These are phyloP conservation scores for Pomatorhinus ruficollis DNA, from an alignment of 2,113 vertebrate genomes.

Conservation along the genomic window DNA sequence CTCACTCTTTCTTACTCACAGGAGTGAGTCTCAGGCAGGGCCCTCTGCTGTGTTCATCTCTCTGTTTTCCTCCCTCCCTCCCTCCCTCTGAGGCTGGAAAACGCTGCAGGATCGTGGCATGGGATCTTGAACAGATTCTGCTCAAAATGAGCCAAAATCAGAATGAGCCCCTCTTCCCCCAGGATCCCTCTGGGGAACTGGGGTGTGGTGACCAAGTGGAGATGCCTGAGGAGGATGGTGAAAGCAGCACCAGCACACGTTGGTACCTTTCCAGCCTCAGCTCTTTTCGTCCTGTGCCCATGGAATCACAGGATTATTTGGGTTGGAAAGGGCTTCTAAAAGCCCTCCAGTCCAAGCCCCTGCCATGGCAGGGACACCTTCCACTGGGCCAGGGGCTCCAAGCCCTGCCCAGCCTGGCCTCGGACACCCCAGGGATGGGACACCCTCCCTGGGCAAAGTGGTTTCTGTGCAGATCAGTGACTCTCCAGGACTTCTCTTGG, in stretches of 20 bases:
- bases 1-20: neutral
- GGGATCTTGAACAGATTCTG: neutral
- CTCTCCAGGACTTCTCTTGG: too few relatives aligned
- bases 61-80: neutral
- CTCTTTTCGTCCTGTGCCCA: rapidly evolving
- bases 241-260: rapidly evolving
- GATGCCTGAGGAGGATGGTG: rapidly evolving
- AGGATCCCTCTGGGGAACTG: neutral
- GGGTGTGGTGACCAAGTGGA: neutral
- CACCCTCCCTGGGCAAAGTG: neutral
- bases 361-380: neutral
- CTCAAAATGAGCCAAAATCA: neutral
- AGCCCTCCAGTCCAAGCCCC: neutral
- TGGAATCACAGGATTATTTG: neutral
- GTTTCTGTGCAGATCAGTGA: neutral
- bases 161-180: neutral
- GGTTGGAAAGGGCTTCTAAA: neutral
- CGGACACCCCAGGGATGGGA: neutral
- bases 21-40: neutral
- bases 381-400: neutral
- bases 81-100: neutral
- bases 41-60: neutral
- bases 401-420: neutral
- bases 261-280: neutral
- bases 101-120: rapidly evolving